Evolutionary conservation across 2,113 vertebrate genomes (phyloP).

Genomic region (Oceanodroma tethys): DNA sequence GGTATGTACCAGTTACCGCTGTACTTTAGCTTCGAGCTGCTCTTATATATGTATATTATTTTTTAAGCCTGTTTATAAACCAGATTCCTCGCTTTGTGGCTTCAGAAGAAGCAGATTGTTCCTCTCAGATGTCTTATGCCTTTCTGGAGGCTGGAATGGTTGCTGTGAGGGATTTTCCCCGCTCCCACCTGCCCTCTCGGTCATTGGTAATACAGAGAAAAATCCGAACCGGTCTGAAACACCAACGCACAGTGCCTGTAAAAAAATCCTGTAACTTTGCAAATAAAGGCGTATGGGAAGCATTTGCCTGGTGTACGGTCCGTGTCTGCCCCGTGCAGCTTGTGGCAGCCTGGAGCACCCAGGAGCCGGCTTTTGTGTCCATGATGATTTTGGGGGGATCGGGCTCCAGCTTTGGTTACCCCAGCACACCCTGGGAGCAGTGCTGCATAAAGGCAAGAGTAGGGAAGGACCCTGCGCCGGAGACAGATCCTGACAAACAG

Average conservation of each 20-base stretch:
- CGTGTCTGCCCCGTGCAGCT: neutral
- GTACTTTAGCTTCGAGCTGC: slow-evolving; percentile 66
- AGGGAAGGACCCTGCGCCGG: rapidly evolving
- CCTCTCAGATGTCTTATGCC: slow-evolving; percentile 19
- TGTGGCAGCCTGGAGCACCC: neutral
- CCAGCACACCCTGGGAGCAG: rapidly evolving
- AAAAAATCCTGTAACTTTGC: slow-evolving; percentile 34
- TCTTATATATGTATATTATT: slow-evolving; percentile 37
- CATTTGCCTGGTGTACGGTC: neutral
- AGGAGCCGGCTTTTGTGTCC: neutral
- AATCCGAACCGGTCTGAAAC: neutral
- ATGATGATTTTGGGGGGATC: rapidly evolving
- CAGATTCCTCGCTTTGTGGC: neutral
- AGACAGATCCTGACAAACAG: neutral
- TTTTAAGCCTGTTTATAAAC: slow-evolving; percentile 61
- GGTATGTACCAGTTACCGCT: slow-evolving; percentile 7
- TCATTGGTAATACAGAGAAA: neutral
- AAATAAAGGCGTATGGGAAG: slow-evolving; percentile 75
- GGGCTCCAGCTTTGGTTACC: neutral
- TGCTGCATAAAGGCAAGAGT: neutral
- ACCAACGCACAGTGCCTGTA: slow-evolving; percentile 58
- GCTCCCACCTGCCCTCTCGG: neutral
- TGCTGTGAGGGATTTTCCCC: slow-evolving; percentile 5
- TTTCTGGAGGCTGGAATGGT: slow-evolving; percentile 23
- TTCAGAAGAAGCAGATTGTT: slow-evolving; percentile 39